Percentiles rank a stretch among this genome's conserved stretches.
Evolutionary conservation across 2,113 vertebrate species (phyloP).

Genomic region (Varanus salvator): DNA sequence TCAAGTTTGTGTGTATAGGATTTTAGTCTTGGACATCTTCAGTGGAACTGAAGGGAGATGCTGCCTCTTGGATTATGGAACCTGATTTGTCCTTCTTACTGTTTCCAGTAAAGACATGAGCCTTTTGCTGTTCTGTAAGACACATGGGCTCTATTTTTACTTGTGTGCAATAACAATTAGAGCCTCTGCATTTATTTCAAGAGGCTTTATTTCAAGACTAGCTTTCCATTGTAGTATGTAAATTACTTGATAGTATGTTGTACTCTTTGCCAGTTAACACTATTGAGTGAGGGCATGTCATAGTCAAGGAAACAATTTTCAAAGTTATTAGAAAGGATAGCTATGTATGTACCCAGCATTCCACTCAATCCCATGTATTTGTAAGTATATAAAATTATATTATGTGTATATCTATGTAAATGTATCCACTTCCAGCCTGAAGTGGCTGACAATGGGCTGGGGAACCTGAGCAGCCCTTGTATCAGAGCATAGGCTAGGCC

Average conservation of each 20-base stretch:
- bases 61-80: background rate
- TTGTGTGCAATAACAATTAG: slow-evolving; percentile 25
- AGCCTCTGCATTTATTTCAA: background rate
- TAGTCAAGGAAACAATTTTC: background rate
- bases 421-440: slow-evolving; percentile 27
- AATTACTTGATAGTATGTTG: slow-evolving; percentile 20
- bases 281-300: background rate
- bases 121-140: slow-evolving; percentile 33
- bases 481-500: slow-evolving; percentile 30
- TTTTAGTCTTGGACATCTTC: background rate
- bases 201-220: background rate
- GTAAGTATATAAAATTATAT: slow-evolving; percentile 29
- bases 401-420: slow-evolving; percentile 41
- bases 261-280: slow-evolving; percentile 3
- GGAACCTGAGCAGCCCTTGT: slow-evolving; percentile 28
- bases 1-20: background rate
- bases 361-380: slow-evolving; percentile 38
- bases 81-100: slow-evolving; percentile 19
- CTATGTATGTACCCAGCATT: slow-evolving; percentile 16
- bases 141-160: slow-evolving; percentile 23
- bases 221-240: background rate
- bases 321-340: slow-evolving; percentile 26
- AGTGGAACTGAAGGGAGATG: background rate
- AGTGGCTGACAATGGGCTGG: slow-evolving; percentile 43
- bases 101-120: slow-evolving; percentile 25